phyloP scores from a whole-genome alignment of 2,888 invertebrate genomes.

The Villa cingulata region DNA sequence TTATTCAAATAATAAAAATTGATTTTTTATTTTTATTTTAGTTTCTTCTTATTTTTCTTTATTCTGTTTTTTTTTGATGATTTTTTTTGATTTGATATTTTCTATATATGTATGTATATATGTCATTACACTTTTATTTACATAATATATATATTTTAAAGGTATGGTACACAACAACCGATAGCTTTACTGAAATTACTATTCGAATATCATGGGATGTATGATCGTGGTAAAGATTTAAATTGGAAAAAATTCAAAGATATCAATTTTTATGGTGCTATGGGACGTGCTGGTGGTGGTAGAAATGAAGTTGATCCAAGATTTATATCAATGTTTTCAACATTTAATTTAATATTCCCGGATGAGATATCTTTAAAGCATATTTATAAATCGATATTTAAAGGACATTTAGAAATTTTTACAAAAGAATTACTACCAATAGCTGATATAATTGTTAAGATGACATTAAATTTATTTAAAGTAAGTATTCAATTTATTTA shows the following conservation, averaged over 20 bases:
- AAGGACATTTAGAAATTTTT: constrained; percentile 63
- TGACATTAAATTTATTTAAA: constrained; percentile 74
- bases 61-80: background rate
- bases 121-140: no score
- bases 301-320: constrained; percentile 82
- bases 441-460: constrained; percentile 53
- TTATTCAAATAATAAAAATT: background rate
- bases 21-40: background rate
- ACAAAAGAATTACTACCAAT: constrained; percentile 48
- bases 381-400: constrained; percentile 70
- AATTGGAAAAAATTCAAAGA: constrained; percentile 82
- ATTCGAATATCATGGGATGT: constrained; percentile 80
- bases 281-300: constrained; percentile 82
- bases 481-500: constrained; percentile 35
- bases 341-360: constrained; percentile 76
- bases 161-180: constrained; percentile 86
- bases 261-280: constrained; percentile 60
- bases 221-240: constrained; percentile 76
- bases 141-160: constrained; percentile 11
- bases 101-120: no score
- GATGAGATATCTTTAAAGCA: constrained; percentile 60
- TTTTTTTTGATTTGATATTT: no score
- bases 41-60: background rate
- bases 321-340: constrained; percentile 81
- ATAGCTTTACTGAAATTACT: constrained; percentile 81